Evolutionary conservation across 1,140 invertebrate genomes (phyloP), one percentile per base, ranked within the genome.

Genomic region (Atta texana): DNA sequence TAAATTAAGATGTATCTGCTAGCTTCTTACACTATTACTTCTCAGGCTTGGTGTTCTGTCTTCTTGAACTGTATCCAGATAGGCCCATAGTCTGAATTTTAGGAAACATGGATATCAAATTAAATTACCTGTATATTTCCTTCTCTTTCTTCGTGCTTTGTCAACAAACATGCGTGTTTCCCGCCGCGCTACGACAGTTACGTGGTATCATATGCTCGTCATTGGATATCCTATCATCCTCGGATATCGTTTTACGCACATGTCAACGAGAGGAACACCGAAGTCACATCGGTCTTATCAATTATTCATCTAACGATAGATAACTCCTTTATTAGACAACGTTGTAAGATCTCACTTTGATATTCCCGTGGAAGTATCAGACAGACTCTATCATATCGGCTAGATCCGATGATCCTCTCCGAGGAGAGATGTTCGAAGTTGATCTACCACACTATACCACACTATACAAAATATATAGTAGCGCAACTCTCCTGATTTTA

Each of bases 151-250:
- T 16, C 4, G 34, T 5, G n/a, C n/a, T 68, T 28, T 24, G 77
- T 81, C 64, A 81, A 71, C 49, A 69, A 68, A 80, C n/a, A 18
- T 12, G 49, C 8, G 49, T 16, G 34, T 77, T 49, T 5, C 16
- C 10, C 24, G 8, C 49, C 28, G n/a, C 18, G 8, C 53, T 14
- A 53, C 4, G 49, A 80, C 7, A 80, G 24, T 8, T 39, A 49
- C 12, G 49, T 24, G 21, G 14, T 57, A 55, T 69, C 44, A 80
- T 66, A 44, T 69, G 64, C 21, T 57, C 24, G 18, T 34, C 31
- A 21, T 21, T 49, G n/a, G 8, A 39, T 44, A 55, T 49, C 16
- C 49, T 24, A 49, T 53, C 49, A 71, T 69, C 16, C 49, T 39
- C 10, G 16, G n/a, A 18, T 71, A 28, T 39, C 12, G 28, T n/a